phyloP scores from a whole-genome alignment of 2,888 invertebrate species.

The Zeuzera pyrina region DNA sequence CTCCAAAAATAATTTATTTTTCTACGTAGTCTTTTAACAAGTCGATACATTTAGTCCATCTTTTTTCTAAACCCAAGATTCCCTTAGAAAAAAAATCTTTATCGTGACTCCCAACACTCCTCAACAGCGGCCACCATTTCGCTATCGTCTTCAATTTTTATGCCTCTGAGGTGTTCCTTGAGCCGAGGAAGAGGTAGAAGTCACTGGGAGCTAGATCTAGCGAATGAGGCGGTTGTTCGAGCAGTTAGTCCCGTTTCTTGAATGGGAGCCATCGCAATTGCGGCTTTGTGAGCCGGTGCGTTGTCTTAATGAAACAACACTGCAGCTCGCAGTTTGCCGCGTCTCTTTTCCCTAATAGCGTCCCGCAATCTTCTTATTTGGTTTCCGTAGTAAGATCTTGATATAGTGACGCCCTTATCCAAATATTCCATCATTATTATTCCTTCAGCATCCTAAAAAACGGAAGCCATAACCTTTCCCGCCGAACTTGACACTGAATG shows the following conservation, averaged over 20 bases:
- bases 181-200: slow-evolving; percentile 17
- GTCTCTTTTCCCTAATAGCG: too few species aligned
- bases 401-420: too few species aligned
- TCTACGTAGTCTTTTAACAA: slow-evolving; percentile 4
- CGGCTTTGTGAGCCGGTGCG: slow-evolving; percentile 14
- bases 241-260: slow-evolving; percentile 12
- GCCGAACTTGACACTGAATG: not conserved
- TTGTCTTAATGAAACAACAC: slow-evolving; percentile 14
- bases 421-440: slow-evolving; percentile 10
- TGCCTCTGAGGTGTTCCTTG: slow-evolving; percentile 13
- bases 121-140: slow-evolving; percentile 11
- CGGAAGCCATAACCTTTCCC: slow-evolving; percentile 12
- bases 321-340: too few species aligned
- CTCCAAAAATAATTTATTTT: too few species aligned
- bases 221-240: slow-evolving; percentile 12
- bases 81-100: slow-evolving; percentile 5
- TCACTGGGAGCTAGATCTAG: slow-evolving; percentile 17
- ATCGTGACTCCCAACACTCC: slow-evolving; percentile 9
- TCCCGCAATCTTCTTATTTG: too few species aligned
- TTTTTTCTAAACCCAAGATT: slow-evolving; percentile 9
- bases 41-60: slow-evolving; percentile 10
- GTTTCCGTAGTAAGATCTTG: slow-evolving; percentile 7
- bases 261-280: slow-evolving; percentile 17
- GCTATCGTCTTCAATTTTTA: slow-evolving; percentile 14
- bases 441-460: slow-evolving; percentile 11